These are phyloP conservation scores for Corticium candelabrum DNA, from an alignment of 37 sponge, comb jelly and placozoan species.

Conservation along the genomic window DNA sequence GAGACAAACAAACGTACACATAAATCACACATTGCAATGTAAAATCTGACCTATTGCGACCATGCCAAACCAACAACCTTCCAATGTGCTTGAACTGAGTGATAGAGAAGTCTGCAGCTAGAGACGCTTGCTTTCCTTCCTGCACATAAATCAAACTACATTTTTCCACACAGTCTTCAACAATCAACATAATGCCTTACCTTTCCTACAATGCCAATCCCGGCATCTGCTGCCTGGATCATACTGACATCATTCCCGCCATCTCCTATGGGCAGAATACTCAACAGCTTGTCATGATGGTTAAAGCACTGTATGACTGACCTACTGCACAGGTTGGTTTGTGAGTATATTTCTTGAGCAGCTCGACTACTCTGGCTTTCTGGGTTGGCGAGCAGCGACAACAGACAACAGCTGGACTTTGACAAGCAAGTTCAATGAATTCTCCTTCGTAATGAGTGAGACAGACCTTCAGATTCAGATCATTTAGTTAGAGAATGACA, in stretches of 20 bases:
- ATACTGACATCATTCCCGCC: conserved; percentile 97
- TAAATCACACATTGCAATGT: no score
- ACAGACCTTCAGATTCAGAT: conserved; percentile 35
- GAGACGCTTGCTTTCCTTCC: conserved; percentile 93
- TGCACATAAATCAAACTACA: not conserved
- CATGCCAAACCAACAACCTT: conserved; percentile 88
- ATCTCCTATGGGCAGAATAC: conserved; percentile 42
- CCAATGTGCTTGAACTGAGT: conserved; percentile 77
- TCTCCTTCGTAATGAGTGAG: conserved; percentile 64
- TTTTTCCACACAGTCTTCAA: not conserved
- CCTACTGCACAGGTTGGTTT: conserved; percentile 78
- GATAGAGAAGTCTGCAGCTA: conserved; percentile 93
- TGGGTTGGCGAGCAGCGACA: conserved; percentile 93
- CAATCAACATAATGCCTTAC: conserved; percentile 19
- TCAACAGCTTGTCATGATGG: no score
- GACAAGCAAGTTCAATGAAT: conserved; percentile 82
- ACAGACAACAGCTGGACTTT: conserved; percentile 78
- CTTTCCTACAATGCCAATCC: conserved; percentile 91
- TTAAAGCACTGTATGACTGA: no score
- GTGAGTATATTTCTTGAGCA: conserved; percentile 61
- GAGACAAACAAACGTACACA: not conserved
- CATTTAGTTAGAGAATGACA: not conserved
- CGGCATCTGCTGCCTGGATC: conserved; percentile 93
- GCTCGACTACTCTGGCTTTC: conserved; percentile 71
- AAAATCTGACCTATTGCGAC: conserved; percentile 70